Conservation (phyloP, 2,888 invertebrate genomes). For the Coleophora flavipennella region DNA sequence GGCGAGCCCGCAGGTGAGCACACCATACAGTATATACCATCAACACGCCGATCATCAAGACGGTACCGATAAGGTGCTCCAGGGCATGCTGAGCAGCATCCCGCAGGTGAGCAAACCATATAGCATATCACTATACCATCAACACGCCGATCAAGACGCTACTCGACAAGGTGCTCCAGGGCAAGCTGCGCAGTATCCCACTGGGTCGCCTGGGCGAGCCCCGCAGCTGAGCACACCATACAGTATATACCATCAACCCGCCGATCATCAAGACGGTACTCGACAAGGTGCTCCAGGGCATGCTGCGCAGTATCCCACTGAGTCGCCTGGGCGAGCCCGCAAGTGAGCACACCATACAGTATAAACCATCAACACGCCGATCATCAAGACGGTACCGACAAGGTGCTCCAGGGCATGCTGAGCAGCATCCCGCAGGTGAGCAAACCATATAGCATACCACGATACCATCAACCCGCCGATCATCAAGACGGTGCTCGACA, state of each 20-base stretch:
- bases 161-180: too few species aligned
- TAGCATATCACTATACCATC: too few species aligned
- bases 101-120: too few species aligned
- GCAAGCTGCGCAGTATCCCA: too few species aligned
- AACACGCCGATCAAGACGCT: too few species aligned
- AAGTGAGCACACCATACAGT: too few species aligned
- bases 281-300: conserved; percentile 78
- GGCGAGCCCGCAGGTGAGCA: conserved; percentile 81
- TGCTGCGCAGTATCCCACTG: conserved; percentile 77
- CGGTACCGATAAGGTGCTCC: conserved; percentile 83
- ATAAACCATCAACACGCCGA: conserved; percentile 85
- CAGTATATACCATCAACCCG: conserved; percentile 88
- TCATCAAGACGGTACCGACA: conserved; percentile 83
- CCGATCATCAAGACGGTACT: conserved; percentile 87
- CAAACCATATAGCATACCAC: too few species aligned
- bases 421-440: conserved; percentile 81
- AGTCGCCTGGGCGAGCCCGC: conserved; percentile 81
- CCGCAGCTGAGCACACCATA: too few species aligned
- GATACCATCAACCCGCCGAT: too few species aligned
- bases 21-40: too few species aligned
- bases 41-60: conserved; percentile 85
- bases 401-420: conserved; percentile 76
- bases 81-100: conserved; percentile 75
- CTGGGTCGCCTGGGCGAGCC: conserved; percentile 83
- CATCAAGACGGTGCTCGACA: conserved; percentile 88